A percentile compares a stretch with the other conserved stretches of the same genome.
Evolutionary conservation across 2,797 vertebrate genomes (phyloP).

Genomic region (Tauraco hartlaubi): DNA sequence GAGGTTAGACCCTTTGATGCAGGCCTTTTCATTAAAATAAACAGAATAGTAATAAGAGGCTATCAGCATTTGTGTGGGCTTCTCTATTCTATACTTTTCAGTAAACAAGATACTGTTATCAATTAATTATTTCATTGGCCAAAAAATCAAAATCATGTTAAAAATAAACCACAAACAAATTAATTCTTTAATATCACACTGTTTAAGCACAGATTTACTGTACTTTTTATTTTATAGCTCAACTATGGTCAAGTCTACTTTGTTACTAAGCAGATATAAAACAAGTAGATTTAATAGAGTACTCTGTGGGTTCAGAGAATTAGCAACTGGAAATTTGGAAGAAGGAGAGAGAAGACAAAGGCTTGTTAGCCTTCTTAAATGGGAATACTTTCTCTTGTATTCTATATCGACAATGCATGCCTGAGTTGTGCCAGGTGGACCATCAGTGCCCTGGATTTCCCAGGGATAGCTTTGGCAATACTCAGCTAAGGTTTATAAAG

Average conservation of each 20-base stretch:
- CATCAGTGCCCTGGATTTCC: background rate
- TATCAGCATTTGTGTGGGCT: background rate
- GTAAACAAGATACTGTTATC: background rate
- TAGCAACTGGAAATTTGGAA: background rate
- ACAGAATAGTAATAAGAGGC: background rate
- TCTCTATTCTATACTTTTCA: background rate
- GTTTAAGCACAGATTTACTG: background rate
- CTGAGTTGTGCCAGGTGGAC: background rate
- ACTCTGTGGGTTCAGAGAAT: background rate
- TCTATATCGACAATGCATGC: background rate
- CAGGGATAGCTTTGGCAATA: background rate
- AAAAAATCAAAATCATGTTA: background rate
- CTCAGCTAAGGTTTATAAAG: background rate
- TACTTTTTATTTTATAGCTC: background rate
- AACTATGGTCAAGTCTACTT: background rate
- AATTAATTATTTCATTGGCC: background rate
- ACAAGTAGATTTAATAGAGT: background rate
- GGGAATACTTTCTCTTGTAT: background rate
- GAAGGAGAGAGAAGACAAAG: background rate
- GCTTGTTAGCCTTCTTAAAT: background rate
- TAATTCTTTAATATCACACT: background rate
- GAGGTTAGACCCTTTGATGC: constrained; percentile 63
- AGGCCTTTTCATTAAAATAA: constrained; percentile 43
- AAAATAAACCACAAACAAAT: background rate
- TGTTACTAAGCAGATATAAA: background rate